Percentiles rank a stretch among this genome's conserved stretches.
These are phyloP conservation scores for Tupaia tana DNA, from an alignment of 2,113 vertebrate species.

Conservation along the genomic window DNA sequence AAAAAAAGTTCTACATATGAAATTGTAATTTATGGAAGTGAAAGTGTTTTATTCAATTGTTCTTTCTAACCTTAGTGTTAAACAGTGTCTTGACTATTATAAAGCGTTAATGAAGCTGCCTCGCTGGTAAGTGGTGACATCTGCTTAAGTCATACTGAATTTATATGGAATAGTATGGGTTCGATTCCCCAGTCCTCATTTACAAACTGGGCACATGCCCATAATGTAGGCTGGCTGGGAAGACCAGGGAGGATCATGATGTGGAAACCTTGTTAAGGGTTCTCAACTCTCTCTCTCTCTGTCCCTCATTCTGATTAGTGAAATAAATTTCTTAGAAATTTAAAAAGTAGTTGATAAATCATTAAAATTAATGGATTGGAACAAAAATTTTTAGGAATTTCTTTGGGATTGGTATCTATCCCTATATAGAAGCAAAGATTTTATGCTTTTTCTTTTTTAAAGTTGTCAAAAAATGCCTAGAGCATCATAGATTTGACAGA, in stretches of 20 bases:
- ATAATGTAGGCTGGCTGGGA: too few relatives aligned
- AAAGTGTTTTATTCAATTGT: not conserved
- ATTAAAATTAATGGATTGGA: not conserved
- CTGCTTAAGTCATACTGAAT: too few relatives aligned
- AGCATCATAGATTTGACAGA: not conserved
- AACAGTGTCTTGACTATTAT: not conserved
- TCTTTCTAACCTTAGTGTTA: not conserved
- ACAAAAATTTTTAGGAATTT: not conserved
- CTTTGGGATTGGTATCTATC: not conserved
- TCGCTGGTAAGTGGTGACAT: too few relatives aligned
- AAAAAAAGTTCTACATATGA: not conserved
- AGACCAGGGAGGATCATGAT: too few relatives aligned
- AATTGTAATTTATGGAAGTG: not conserved
- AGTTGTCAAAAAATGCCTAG: not conserved
- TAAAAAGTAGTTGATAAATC: not conserved
- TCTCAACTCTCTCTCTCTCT: too few relatives aligned
- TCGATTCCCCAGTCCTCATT: too few relatives aligned
- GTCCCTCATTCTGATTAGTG: too few relatives aligned
- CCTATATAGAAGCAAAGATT: not conserved
- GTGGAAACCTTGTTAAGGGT: too few relatives aligned
- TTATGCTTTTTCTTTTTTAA: not conserved
- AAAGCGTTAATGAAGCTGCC: not conserved
- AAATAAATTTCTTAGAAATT: too few relatives aligned
- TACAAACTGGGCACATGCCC: too few relatives aligned
- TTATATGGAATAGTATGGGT: too few relatives aligned